These are phyloP conservation scores for Halictus quadricinctus DNA, from an alignment of 2,888 invertebrate species.

Conservation along the genomic window DNA sequence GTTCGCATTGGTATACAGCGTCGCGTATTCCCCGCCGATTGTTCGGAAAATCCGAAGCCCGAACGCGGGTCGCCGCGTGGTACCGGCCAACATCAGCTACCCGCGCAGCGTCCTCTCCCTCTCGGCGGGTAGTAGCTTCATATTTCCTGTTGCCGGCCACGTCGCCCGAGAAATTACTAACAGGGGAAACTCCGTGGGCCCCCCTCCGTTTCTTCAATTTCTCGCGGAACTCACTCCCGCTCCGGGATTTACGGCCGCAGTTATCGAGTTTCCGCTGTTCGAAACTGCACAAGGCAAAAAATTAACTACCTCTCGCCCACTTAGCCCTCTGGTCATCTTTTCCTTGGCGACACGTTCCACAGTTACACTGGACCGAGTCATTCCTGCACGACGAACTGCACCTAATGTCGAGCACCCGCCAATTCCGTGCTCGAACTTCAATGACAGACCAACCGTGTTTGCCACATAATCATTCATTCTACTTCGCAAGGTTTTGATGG, in stretches of 20 bases:
- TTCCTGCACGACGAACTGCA: background rate
- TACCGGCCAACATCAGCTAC: background rate
- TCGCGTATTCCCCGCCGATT: constrained; percentile 34
- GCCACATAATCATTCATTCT: no score
- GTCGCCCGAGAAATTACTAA: constrained; percentile 53
- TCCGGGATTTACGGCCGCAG: constrained; percentile 34
- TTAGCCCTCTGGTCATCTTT: constrained; percentile 18
- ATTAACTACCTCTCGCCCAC: constrained; percentile 17
- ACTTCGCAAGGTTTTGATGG: no score
- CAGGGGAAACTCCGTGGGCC: constrained; percentile 35
- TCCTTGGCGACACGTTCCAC: background rate
- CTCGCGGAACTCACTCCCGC: constrained; percentile 10
- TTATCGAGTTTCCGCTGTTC: constrained; percentile 36
- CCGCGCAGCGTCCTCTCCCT: background rate
- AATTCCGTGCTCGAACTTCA: no score
- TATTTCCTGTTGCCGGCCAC: constrained; percentile 37
- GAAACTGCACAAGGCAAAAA: constrained; percentile 11
- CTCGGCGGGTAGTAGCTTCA: background rate
- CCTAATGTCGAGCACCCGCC: background rate
- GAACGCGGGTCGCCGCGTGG: background rate
- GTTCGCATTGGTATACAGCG: constrained; percentile 39
- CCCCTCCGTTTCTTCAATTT: constrained; percentile 34
- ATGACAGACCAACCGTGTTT: no score
- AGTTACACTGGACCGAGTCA: background rate
- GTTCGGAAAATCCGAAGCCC: constrained; percentile 38